These are phyloP conservation scores for Nephrotoma appendiculata DNA, from an alignment of 2,888 invertebrate genomes.

Conservation along the genomic window DNA sequence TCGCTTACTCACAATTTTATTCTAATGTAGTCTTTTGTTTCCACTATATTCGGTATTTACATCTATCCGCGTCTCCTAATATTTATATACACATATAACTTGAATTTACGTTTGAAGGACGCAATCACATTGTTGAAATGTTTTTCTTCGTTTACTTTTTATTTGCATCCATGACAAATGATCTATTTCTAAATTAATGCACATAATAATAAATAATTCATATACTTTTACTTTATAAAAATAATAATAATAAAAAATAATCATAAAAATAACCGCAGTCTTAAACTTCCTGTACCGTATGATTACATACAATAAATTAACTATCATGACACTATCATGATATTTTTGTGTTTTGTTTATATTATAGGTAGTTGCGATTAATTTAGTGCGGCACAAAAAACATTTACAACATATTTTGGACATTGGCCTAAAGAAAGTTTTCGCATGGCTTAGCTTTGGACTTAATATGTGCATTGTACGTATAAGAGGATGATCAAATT, in stretches of 20 bases:
- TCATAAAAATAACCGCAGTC: background rate
- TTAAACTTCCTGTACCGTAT: background rate
- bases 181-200: background rate
- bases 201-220: background rate
- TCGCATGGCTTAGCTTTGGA: too few relatives aligned
- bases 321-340: background rate
- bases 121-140: background rate
- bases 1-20: background rate
- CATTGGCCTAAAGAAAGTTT: too few relatives aligned
- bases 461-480: too few relatives aligned
- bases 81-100: background rate
- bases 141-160: background rate
- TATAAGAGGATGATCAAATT: too few relatives aligned
- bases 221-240: background rate
- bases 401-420: too few relatives aligned
- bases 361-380: too few relatives aligned
- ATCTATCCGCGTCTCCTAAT: background rate
- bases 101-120: background rate
- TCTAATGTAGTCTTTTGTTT: background rate
- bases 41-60: background rate
- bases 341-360: background rate
- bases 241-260: background rate
- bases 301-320: background rate
- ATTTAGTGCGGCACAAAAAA: too few relatives aligned
- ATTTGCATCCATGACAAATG: background rate